A percentile compares a stretch with the other conserved stretches of the same genome.
Evolutionary conservation across 2,888 invertebrate species (phyloP).

Genomic region (Notodonta ziczac): DNA sequence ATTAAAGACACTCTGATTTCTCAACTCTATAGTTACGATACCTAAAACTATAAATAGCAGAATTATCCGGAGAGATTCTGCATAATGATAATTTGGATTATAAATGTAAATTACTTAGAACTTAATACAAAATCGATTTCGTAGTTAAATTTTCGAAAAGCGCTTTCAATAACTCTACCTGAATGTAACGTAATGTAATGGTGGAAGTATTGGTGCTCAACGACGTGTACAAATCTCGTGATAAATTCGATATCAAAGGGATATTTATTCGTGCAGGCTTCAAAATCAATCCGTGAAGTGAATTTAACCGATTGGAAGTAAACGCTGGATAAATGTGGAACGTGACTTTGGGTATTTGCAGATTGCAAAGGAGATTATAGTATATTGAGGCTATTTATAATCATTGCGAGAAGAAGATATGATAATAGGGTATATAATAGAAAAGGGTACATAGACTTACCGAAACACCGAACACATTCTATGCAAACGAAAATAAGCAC

Average conservation of each 20-base stretch:
- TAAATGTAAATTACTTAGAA: neutral
- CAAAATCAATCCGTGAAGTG: slow-evolving; percentile 35
- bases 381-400: neutral
- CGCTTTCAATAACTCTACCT: neutral
- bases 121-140: neutral
- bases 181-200: slow-evolving; percentile 1
- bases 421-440: neutral
- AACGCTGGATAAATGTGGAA: slow-evolving; percentile 15
- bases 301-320: slow-evolving; percentile 48
- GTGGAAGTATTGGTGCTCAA: slow-evolving; percentile 21
- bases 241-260: slow-evolving; percentile 47
- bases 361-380: neutral
- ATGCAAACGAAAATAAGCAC: slow-evolving; percentile 67
- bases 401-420: too few relatives aligned
- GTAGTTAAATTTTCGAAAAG: neutral
- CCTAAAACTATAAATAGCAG: too few relatives aligned
- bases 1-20: too few relatives aligned
- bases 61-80: too few relatives aligned
- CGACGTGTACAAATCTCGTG: slow-evolving; percentile 29
- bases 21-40: too few relatives aligned
- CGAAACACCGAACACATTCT: slow-evolving; percentile 64
- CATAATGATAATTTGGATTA: neutral
- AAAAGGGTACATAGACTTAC: slow-evolving; percentile 59
- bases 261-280: slow-evolving; percentile 35
- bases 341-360: neutral